phyloP scores from a whole-genome alignment of 30 jellyfish, hydroid and myxozoan genomes.

The Rhopilema esculentum region DNA sequence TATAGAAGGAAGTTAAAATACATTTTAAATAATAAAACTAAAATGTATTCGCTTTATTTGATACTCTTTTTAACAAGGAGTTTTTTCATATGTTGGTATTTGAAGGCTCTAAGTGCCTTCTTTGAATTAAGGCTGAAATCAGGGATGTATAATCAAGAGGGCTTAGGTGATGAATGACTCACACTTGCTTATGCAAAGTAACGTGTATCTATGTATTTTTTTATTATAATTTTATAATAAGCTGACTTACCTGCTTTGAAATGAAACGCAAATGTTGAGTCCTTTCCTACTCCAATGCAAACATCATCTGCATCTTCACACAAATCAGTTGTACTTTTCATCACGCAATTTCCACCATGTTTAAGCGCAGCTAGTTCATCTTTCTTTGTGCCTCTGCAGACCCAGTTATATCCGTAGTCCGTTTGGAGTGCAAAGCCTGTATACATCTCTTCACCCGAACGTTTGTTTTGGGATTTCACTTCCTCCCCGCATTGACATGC shows the following conservation, averaged over 20 bases:
- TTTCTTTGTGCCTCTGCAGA: constrained; percentile 3
- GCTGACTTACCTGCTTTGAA: background rate
- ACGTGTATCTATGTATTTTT: no score
- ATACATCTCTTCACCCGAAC: background rate
- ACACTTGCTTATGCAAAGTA: no score
- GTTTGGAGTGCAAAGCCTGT: constrained; percentile 3
- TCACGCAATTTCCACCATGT: background rate
- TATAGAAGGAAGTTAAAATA: background rate
- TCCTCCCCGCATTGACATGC: constrained; percentile 11
- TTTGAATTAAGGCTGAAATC: no score
- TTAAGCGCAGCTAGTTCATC: background rate
- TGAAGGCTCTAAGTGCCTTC: no score
- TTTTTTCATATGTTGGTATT: background rate
- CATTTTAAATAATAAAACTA: background rate
- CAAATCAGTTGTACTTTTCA: no score
- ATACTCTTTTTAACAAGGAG: background rate
- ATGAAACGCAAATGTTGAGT: background rate
- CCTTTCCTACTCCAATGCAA: background rate
- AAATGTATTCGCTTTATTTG: background rate
- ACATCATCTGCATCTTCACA: background rate
- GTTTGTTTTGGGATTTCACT: background rate
- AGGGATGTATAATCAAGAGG: no score
- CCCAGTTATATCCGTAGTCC: background rate
- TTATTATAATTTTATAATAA: no score
- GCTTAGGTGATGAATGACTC: background rate